A percentile compares a stretch with the other conserved stretches of the same genome.
Evolutionary conservation across 2,888 invertebrate genomes (phyloP).

Genomic region (Agrotis clavis): DNA sequence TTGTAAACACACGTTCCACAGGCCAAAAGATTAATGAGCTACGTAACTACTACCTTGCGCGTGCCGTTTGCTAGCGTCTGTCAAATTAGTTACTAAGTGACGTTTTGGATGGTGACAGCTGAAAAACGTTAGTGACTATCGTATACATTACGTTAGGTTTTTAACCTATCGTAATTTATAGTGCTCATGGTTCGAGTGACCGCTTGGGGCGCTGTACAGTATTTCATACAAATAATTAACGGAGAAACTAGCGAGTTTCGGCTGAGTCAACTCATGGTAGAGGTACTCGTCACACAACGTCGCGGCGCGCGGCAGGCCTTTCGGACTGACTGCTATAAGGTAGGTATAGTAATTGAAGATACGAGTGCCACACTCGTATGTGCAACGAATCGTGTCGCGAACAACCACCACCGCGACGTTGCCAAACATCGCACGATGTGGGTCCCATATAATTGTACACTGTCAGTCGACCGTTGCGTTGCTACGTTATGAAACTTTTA

Average conservation of each 20-base stretch:
- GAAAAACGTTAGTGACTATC: no score
- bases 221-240: no score
- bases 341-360: constrained; percentile 76
- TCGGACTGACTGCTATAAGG: constrained; percentile 73
- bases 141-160: not conserved
- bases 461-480: constrained; percentile 72
- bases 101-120: not conserved
- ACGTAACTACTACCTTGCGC: no score
- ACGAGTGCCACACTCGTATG: constrained; percentile 77
- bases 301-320: constrained; percentile 70
- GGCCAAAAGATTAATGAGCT: no score
- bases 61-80: no score
- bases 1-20: not conserved
- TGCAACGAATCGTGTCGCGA: constrained; percentile 76
- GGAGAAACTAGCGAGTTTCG: no score
- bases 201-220: no score
- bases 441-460: constrained; percentile 73
- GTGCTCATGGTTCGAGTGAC: no score
- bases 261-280: no score
- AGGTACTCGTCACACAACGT: constrained; percentile 67
- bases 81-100: no score
- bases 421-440: constrained; percentile 79
- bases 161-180: not conserved
- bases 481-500: constrained; percentile 74
- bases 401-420: constrained; percentile 77